Evolutionary conservation across 2,113 vertebrate species (phyloP).

Genomic region (Andinoacara biseriatus): DNA sequence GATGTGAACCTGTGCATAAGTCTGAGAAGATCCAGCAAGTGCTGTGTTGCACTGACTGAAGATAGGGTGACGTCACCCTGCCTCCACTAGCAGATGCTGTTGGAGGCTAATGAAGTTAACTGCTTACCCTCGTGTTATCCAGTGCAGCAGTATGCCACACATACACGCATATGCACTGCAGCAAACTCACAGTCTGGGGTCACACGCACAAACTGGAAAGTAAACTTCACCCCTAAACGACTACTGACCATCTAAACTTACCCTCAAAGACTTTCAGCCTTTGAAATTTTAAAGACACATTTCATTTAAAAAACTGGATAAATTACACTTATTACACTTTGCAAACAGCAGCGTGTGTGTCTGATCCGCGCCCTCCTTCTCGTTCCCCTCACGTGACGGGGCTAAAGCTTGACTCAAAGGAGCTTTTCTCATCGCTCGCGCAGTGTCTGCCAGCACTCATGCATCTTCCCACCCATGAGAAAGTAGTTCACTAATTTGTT

Average conservation of each 20-base stretch:
- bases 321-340: not conserved
- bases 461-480: slow-evolving; percentile 24
- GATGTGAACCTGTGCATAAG: no score
- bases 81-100: slow-evolving; percentile 53
- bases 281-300: not conserved
- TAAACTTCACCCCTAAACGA: not conserved
- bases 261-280: not conserved
- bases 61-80: slow-evolving; percentile 26
- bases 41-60: not conserved
- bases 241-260: not conserved
- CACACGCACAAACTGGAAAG: not conserved
- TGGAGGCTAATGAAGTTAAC: slow-evolving; percentile 60
- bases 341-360: not conserved
- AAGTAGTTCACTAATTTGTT: slow-evolving; percentile 48
- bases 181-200: not conserved
- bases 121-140: slow-evolving; percentile 40
- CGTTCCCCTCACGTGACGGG: slow-evolving; percentile 59
- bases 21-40: not conserved
- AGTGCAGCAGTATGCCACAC: not conserved
- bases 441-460: not conserved
- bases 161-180: not conserved
- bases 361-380: slow-evolving; percentile 25
- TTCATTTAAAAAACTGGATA: not conserved
- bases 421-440: slow-evolving; percentile 64
- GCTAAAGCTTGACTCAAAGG: slow-evolving; percentile 63